Evolutionary conservation across 2,113 vertebrate genomes (phyloP), one percentile per base, ranked within the genome.

Genomic region (Prochilodus magdalenae): DNA sequence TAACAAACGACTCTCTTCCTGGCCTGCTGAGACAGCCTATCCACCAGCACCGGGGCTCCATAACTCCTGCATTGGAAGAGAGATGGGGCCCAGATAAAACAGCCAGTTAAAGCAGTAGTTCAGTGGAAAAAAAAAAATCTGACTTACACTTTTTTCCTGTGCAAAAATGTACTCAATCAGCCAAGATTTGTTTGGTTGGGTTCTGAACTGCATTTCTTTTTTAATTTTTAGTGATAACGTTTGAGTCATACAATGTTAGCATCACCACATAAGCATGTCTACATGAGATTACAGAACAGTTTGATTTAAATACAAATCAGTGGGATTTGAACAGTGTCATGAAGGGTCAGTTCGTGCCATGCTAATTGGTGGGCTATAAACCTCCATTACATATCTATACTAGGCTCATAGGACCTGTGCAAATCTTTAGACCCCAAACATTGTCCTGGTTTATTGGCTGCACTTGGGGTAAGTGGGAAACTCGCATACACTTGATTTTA

Each of bases 1-100:
- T 77, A 85, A 79, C 75, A 82, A 73, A 72, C 20, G 30, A 53
- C 59, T 79, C 73, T 78, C 53, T 77, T 77, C 73, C 30, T 73
- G 63, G 85, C 60, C 44, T 76, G 80, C 57, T 79, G 55, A 36
- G 76, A 67, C 62, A 75, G 84, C 29, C 80, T 40, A 75, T 85
- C 80, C 57, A 33, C 26, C 22, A 22, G 22, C 60, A 14, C 8
- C 40, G 14, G 30, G 67, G 67, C 75, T 59, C 73, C 74, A 81
- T 81, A 62, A 77, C 44, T 83, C 53, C 62, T 26, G 36, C 33
- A 79, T 49, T 67, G 47, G 20, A 63, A 53, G 79, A 73, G 13
- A 29, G 13, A 81, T 30, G n/a, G n/a, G 18, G 33, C 13, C 13
- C 11, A 29, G 47, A 57, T 12, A 73, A 29, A 30, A 29, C 4